Evolutionary conservation across 1,140 invertebrate genomes (phyloP).

Genomic region (Archegozetes longisetosus): DNA sequence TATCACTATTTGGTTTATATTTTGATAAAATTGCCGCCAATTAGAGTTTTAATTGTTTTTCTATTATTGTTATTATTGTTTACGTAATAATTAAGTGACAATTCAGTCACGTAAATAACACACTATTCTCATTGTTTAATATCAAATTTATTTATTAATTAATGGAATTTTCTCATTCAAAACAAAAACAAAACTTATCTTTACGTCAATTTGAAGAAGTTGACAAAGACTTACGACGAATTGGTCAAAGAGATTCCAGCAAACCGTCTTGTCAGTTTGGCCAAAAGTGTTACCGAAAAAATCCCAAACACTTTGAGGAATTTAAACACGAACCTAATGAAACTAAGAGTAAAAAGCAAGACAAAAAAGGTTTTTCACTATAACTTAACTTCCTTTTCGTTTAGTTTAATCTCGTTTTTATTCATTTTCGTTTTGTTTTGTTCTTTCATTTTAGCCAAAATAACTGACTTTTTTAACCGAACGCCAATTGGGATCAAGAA

Average conservation of each 20-base stretch:
- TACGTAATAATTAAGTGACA: no score
- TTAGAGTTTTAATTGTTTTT: no score
- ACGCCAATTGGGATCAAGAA: background rate
- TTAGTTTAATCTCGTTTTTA: background rate
- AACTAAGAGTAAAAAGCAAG: background rate
- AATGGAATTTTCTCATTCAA: no score
- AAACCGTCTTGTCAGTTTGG: slow-evolving; percentile 18
- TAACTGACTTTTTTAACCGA: background rate
- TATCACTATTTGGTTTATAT: no score
- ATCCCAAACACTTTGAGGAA: slow-evolving; percentile 17
- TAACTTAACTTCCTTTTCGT: no score
- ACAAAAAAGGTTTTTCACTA: background rate
- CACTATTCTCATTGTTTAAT: no score
- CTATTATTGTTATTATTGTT: no score
- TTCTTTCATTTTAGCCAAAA: background rate
- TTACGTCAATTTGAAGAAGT: background rate
- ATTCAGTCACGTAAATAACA: no score
- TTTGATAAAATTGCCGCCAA: no score
- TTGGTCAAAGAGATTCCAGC: slow-evolving; percentile 3
- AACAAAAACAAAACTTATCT: no score
- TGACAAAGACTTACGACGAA: slow-evolving; percentile 1
- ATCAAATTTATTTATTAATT: no score
- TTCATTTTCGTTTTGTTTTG: background rate
- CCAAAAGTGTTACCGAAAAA: slow-evolving; percentile 19
- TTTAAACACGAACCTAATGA: slow-evolving; percentile 12